Conservation (phyloP, 2,888 invertebrate genomes). For the Dryobotodes eremita region DNA sequence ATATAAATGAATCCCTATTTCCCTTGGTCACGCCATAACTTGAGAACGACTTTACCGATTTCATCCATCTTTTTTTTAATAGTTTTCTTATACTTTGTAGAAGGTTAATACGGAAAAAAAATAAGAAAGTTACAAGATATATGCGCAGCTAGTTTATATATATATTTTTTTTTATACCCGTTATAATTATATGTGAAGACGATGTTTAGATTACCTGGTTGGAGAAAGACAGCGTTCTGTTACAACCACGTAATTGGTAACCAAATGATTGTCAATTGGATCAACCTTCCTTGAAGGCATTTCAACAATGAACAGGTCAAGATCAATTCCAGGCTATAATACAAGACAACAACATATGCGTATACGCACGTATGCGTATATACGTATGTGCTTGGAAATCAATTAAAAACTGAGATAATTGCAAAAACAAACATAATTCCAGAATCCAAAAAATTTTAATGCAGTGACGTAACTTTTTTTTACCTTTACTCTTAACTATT, state of each 20-base stretch:
- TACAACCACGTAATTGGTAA: background rate
- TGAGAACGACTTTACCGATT: too few relatives aligned
- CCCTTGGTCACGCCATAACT: too few relatives aligned
- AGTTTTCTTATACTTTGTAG: too few relatives aligned
- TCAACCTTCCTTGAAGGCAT: background rate
- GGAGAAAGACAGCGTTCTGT: background rate
- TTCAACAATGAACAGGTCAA: background rate
- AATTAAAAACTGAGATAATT: background rate
- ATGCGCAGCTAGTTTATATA: too few relatives aligned
- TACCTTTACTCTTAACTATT: too few relatives aligned
- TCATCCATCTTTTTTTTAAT: too few relatives aligned
- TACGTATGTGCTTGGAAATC: background rate
- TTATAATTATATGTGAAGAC: background rate
- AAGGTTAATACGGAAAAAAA: too few relatives aligned
- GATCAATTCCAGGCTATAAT: background rate
- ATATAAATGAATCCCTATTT: too few relatives aligned
- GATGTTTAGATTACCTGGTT: background rate
- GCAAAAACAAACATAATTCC: background rate
- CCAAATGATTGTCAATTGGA: background rate
- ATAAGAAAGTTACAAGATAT: too few relatives aligned
- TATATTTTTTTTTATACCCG: too few relatives aligned
- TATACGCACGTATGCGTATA: too few relatives aligned
- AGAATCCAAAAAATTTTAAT: background rate
- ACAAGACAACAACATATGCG: too few relatives aligned
- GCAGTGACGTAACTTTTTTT: background rate